Evolutionary conservation across 2,113 vertebrate species (phyloP).

Genomic region (Enhydra lutris): DNA sequence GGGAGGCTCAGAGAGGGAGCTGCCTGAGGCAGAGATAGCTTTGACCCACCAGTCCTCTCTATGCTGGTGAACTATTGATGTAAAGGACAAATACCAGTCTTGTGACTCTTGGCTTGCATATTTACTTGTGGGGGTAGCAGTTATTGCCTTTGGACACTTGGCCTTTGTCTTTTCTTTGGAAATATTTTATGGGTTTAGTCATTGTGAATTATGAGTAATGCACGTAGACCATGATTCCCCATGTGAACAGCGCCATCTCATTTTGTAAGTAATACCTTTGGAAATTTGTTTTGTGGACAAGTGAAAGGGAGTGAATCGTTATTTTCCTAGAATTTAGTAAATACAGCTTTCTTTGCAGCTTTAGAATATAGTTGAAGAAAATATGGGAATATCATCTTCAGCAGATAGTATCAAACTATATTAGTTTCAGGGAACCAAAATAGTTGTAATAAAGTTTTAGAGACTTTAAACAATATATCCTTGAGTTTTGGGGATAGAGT

Average conservation of each 20-base stretch:
- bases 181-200: constrained; percentile 60
- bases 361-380: constrained; percentile 35
- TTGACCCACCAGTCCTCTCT: background rate
- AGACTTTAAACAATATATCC: background rate
- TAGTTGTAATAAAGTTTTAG: background rate
- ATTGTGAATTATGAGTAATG: constrained; percentile 44
- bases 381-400: background rate
- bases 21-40: background rate
- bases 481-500: background rate
- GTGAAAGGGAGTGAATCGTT: constrained; percentile 13
- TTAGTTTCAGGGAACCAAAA: background rate
- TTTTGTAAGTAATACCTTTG: constrained; percentile 26
- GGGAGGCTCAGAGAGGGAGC: background rate
- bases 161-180: constrained; percentile 61
- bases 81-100: constrained; percentile 54
- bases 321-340: constrained; percentile 40
- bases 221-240: background rate
- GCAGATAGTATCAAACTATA: background rate
- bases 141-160: constrained; percentile 59
- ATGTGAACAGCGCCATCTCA: background rate
- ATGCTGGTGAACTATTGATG: constrained; percentile 1
- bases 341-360: background rate
- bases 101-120: constrained; percentile 62
- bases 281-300: constrained; percentile 39
- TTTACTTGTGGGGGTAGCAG: constrained; percentile 61